Conservation (phyloP, 64 coral and sea anemone species). For the Porites australiensis region DNA sequence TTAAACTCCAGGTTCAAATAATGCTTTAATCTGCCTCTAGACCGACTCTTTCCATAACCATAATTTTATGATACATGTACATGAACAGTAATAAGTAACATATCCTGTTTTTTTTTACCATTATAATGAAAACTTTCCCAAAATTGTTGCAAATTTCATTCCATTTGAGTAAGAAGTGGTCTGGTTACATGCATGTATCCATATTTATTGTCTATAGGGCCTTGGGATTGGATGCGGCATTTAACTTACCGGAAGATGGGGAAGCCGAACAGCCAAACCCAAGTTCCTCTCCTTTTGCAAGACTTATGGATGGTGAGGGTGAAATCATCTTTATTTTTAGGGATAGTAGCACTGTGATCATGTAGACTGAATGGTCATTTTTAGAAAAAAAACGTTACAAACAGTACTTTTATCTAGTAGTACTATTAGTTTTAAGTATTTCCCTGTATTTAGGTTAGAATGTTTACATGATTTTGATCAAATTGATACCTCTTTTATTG, state of each 20-base stretch:
- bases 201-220: slow-evolving; percentile 56
- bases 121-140: no score
- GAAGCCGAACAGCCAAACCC: slow-evolving; percentile 61
- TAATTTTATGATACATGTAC: no score
- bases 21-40: no score
- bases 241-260: slow-evolving; percentile 51
- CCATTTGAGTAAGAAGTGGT: not conserved
- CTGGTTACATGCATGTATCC: not conserved
- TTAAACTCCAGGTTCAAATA: no score
- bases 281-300: slow-evolving; percentile 50
- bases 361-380: no score
- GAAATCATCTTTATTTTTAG: no score
- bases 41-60: no score
- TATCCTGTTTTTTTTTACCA: not conserved
- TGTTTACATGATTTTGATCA: not conserved
- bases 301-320: slow-evolving; percentile 84
- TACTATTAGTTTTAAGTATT: no score
- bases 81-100: not conserved
- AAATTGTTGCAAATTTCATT: not conserved
- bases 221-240: slow-evolving; percentile 75
- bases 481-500: not conserved
- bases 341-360: no score
- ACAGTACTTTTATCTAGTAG: not conserved
- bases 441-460: not conserved
- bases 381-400: not conserved